Evolutionary conservation across 2,888 invertebrate species (phyloP).

Genomic region (Amaurobius ferox): DNA sequence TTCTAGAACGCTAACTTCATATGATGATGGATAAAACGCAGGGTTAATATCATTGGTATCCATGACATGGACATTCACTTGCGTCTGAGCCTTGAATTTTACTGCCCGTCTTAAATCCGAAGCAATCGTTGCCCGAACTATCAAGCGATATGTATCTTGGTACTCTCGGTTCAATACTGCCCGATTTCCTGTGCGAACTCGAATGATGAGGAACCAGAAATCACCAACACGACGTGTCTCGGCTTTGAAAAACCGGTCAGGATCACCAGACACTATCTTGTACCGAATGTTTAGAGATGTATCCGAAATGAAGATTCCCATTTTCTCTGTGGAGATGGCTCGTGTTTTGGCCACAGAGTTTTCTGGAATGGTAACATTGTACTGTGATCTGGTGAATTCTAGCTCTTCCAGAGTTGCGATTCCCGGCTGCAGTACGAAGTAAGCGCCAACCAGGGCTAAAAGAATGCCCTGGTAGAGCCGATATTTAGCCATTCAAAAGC

Average conservation of each 20-base stretch:
- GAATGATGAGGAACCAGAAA: conserved; percentile 93
- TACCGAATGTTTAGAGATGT: conserved; percentile 82
- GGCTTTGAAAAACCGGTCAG: conserved; percentile 93
- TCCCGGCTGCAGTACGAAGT: conserved; percentile 21
- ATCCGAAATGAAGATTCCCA: conserved; percentile 84
- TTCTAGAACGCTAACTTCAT: conserved; percentile 90
- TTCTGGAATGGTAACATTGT: conserved; percentile 94
- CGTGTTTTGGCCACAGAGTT: conserved; percentile 94
- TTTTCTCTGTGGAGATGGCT: conserved; percentile 84
- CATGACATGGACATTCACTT: conserved; percentile 84
- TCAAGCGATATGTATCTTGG: conserved; percentile 87
- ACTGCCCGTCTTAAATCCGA: conserved; percentile 79
- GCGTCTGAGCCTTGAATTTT: conserved; percentile 83
- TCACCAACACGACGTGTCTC: conserved; percentile 92
- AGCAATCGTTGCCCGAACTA: conserved; percentile 83
- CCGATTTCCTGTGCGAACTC: conserved; percentile 90
- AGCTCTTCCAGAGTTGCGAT: conserved; percentile 77
- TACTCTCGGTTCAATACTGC: conserved; percentile 96
- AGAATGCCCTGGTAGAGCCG: conserved; percentile 35
- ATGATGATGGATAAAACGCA: conserved; percentile 92
- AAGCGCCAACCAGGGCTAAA: conserved; percentile 30
- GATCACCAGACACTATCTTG: conserved; percentile 91
- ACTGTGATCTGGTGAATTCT: conserved; percentile 85
- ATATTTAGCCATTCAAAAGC: conserved; percentile 48
- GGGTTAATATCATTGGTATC: conserved; percentile 96